Base-by-base conservation (phyloP, 2,888 invertebrate genomes). In the Phaonia tiefii region DNA sequence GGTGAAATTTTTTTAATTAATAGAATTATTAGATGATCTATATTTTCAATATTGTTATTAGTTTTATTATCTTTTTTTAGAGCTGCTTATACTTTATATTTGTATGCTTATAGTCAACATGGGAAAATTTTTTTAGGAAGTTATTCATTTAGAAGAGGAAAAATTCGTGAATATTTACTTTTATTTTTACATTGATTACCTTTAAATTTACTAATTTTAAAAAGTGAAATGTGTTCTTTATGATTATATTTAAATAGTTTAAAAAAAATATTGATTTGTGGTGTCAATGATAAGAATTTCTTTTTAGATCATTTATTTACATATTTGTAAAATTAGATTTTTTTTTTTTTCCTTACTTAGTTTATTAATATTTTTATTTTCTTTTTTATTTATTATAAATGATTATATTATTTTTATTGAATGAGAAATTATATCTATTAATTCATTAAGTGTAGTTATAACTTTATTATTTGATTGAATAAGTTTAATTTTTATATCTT, bases 201-300 rank as follows among this genome's bases (percentile, higher is more conserved):
- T 85, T 92, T 94, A 91, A 93, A 93, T 93, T 87, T 94, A 85
- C 88, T 93, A 89, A 89, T 93, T 91, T 89, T 93, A 88, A 92
- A 92, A 84, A 88, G 92, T 86, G 92, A 92, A 88, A 90, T 90
- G 86, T 88, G 90, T 87, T 87, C 91, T 88, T 89, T 92, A 88
- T 92, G 91, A 87, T 89, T 92, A 90, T 91, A 91, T 90, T 91
- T 93, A 93, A 92, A 92, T 92, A 93, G 93, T 92, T 94, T 94
- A 93, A 93, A 60, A 84, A 93, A 93, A 94, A 93, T 92, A 91
- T 92, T 93, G 92, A 93, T 93, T 93, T 94, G 93, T 94, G 93
- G 92, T 86, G 78, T 93, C 92, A 93, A 92, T 90, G 92, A 93
- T 93, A 90, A 92, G 91, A 90, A 26, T 75, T 85, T 91, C 91